Evolutionary conservation across 2,113 vertebrate species (phyloP).

Genomic region (Clarias magur): DNA sequence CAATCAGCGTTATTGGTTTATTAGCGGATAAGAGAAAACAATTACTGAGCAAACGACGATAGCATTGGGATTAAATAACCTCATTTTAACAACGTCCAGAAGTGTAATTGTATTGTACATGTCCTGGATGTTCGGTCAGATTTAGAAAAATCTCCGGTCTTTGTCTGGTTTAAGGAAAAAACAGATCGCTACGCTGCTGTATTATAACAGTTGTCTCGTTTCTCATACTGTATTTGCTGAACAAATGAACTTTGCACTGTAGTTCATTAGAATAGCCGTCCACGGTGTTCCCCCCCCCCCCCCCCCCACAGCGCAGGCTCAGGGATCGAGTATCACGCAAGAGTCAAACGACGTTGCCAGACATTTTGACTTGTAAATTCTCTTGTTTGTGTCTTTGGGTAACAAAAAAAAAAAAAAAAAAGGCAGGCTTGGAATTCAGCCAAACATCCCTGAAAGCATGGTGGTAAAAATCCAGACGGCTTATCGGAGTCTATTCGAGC

Average conservation of each 20-base stretch:
- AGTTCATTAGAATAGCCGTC: neutral
- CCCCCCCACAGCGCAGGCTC: neutral
- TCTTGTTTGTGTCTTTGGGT: conserved; percentile 13
- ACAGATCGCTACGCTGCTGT: neutral
- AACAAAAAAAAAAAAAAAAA: neutral
- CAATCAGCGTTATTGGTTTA: neutral
- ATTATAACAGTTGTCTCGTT: neutral
- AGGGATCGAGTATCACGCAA: neutral
- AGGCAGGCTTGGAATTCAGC: neutral
- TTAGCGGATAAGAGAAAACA: neutral
- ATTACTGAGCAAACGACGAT: neutral
- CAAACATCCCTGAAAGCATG: conserved; percentile 28
- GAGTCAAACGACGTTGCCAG: neutral
- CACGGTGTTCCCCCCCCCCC: neutral
- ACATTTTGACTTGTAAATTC: conserved; percentile 31
- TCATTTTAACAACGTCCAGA: neutral
- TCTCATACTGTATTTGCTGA: neutral
- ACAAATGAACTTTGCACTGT: neutral
- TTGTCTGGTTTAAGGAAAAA: neutral
- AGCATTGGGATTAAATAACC: neutral
- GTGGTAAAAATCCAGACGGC: conserved; percentile 30
- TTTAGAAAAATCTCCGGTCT: neutral
- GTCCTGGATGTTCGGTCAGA: neutral
- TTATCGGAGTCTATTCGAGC: conserved; percentile 46
- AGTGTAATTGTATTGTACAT: neutral